Percentiles rank a stretch among this genome's conserved stretches.
phyloP scores from a whole-genome alignment of 2,888 invertebrate genomes.

The Chalcis sispes region DNA sequence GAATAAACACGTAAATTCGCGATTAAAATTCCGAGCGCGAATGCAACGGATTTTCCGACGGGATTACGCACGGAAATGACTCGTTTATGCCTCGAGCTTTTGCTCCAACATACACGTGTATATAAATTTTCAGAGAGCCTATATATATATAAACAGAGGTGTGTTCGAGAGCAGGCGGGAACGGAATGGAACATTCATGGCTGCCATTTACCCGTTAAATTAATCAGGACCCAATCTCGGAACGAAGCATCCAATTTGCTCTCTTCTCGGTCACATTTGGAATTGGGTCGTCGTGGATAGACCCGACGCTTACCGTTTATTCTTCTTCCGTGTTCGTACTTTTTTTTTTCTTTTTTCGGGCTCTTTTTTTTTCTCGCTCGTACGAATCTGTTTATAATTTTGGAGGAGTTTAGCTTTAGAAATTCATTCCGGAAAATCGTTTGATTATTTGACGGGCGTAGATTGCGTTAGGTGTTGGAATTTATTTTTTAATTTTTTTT shows the following conservation, averaged over 20 bases:
- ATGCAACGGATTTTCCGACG: constrained; percentile 13
- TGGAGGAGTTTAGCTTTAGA: too few species aligned
- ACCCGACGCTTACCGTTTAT: not conserved
- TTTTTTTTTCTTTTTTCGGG: constrained; percentile 1
- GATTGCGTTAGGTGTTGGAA: too few species aligned
- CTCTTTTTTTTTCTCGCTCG: not conserved
- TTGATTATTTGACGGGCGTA: too few species aligned
- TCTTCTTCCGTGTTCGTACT: not conserved
- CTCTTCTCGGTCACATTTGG: constrained; percentile 29
- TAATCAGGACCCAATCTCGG: constrained; percentile 63
- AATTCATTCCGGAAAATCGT: too few species aligned
- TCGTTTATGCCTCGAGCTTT: constrained; percentile 43
- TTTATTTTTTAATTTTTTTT: too few species aligned
- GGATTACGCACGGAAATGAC: constrained; percentile 57
- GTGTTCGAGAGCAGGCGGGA: not conserved
- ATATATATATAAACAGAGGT: constrained; percentile 4
- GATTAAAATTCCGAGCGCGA: too few species aligned
- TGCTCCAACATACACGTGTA: too few species aligned
- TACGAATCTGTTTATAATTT: not conserved
- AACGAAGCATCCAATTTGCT: constrained; percentile 7
- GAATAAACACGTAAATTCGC: too few species aligned
- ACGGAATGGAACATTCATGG: constrained; percentile 8
- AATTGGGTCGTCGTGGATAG: constrained; percentile 32
- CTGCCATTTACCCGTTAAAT: constrained; percentile 61
- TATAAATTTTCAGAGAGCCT: not conserved